Base-by-base conservation (phyloP, 53 echinoderm and acorn worm species). In the Luidia sarsii region DNA sequence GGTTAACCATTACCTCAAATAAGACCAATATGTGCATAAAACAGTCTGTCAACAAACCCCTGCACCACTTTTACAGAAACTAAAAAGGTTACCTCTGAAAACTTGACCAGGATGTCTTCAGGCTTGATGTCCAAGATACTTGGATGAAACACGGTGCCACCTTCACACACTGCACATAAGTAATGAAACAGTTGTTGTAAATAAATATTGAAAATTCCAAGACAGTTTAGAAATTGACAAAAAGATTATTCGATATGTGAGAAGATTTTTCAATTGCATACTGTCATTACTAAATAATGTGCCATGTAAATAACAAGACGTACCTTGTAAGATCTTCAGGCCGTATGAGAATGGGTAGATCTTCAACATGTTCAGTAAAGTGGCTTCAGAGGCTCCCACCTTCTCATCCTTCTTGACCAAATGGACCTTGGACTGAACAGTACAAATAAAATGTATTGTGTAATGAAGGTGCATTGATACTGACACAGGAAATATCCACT, bases 331-430 rank as follows among this genome's bases (percentile, higher is more conserved):
- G 52, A 96, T 90, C 64, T 93, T 80, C 63, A 96, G 86, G 79
- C 97, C 97, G 49, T 96, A 96, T 1, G 97, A 93, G 81, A 96
- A 96, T 46, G 97, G 97, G 57, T 37, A 93, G 77, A 96, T 93
- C 89, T 96, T 96, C 93, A 96, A 93, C 97, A 96, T 96, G 88
- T 86, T 89, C 67, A 96, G 87, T 53, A 96, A 86, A 3, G 97
- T 90, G 1, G 97, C 97, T 83, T 96, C 97, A 56, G 97, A 96
- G 23, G 97, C 97, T 35, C 97, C 97, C 1, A 96, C 97, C 80
- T 91, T 96, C 70, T 96, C 97, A 36, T 81, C 86, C 10, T 48
- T 30, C 83, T 93, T 96, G 91, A 96, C 91, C 86, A 96, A 52
- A 46, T 96, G 97, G 36, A 96, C 97, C 36, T 84, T 72, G 50